These are phyloP conservation scores for Apis cerana DNA, from an alignment of 1,140 invertebrate genomes.

Conservation along the genomic window DNA sequence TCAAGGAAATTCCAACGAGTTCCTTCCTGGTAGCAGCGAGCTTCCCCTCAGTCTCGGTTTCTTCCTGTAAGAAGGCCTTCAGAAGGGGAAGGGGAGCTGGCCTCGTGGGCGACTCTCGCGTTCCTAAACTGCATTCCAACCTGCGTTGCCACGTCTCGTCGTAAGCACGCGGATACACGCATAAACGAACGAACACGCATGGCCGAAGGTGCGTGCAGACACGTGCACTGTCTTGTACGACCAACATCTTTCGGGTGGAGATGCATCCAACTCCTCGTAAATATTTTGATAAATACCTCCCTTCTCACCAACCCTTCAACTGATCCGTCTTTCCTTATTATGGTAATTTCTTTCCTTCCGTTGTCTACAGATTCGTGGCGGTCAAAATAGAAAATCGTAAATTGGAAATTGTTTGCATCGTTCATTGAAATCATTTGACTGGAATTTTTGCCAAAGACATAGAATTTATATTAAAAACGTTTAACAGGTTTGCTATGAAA, in stretches of 20 bases:
- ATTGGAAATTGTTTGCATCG: too few relatives aligned
- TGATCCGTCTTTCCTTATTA: not conserved
- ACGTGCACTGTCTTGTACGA: not conserved
- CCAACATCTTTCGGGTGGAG: slow-evolving; percentile 26
- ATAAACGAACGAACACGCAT: slow-evolving; percentile 13
- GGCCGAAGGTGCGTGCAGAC: not conserved
- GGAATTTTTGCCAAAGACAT: too few relatives aligned
- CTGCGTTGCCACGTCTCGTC: slow-evolving; percentile 71
- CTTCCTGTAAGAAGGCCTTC: slow-evolving; percentile 59
- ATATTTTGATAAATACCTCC: slow-evolving; percentile 52
- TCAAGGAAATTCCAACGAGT: slow-evolving; percentile 61
- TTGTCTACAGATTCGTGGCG: not conserved
- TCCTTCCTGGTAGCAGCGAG: slow-evolving; percentile 72
- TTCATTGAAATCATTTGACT: too few relatives aligned
- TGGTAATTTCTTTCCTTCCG: not conserved
- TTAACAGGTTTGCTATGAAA: too few relatives aligned
- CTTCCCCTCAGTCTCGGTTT: slow-evolving; percentile 60
- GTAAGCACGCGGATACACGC: slow-evolving; percentile 52
- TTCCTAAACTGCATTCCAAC: slow-evolving; percentile 73
- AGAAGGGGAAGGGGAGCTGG: slow-evolving; percentile 47
- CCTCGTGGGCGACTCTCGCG: slow-evolving; percentile 60
- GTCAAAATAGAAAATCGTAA: too few relatives aligned
- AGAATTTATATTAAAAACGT: too few relatives aligned
- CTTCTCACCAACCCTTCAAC: too few relatives aligned
- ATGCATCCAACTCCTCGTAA: slow-evolving; percentile 48